Percentiles rank a stretch among this genome's conserved stretches.
Evolutionary conservation across 2,113 vertebrate genomes (phyloP).

Genomic region (Hystrix cristata): DNA sequence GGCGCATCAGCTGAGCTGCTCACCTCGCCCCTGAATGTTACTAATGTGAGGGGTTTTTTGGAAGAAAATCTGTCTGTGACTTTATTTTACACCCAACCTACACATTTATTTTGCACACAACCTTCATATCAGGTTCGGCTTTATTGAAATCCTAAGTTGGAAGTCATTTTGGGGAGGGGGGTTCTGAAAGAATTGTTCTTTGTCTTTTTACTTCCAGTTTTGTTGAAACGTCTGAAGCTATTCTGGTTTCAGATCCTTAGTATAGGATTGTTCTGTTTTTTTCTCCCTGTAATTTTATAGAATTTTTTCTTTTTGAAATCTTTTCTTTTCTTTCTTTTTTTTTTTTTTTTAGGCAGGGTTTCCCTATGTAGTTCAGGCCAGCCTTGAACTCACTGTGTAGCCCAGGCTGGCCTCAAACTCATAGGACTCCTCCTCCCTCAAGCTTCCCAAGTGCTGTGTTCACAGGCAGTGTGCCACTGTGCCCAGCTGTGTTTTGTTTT

Average conservation of each 20-base stretch:
- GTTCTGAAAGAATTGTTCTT: background rate
- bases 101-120: background rate
- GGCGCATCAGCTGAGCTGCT: background rate
- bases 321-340: background rate
- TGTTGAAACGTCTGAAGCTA: background rate
- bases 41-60: background rate
- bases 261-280: background rate
- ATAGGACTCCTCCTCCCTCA: too few relatives aligned
- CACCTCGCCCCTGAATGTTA: background rate
- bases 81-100: too few relatives aligned
- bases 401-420: too few relatives aligned
- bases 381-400: too few relatives aligned
- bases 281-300: background rate
- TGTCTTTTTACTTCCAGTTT: background rate
- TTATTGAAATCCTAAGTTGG: background rate
- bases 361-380: too few relatives aligned
- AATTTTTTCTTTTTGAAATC: background rate
- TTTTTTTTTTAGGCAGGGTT: too few relatives aligned
- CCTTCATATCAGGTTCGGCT: background rate
- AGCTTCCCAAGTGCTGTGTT: too few relatives aligned
- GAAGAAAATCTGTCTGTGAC: too few relatives aligned
- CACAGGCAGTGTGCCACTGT: too few relatives aligned
- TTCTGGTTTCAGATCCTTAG: background rate
- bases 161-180: background rate
- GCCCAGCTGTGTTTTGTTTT: too few relatives aligned